Conservation (phyloP, 2,797 vertebrate species). For the Muscicapa striata region DNA sequence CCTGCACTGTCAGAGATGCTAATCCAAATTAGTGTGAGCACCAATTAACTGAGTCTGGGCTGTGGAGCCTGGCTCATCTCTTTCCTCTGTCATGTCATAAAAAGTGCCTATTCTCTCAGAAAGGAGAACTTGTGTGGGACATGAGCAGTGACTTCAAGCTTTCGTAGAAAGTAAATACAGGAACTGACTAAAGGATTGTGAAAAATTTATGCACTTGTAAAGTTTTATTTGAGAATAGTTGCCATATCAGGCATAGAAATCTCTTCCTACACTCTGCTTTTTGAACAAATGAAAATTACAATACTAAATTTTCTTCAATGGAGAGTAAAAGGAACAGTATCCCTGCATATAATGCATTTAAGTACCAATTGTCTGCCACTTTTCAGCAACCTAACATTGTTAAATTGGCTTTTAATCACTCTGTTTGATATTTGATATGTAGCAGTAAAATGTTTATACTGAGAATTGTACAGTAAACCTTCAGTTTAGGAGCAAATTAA, state of each 20-base stretch:
- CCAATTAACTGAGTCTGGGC: neutral
- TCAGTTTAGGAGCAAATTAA: slow-evolving; percentile 82
- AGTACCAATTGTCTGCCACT: neutral
- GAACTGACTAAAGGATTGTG: neutral
- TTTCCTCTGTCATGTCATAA: neutral
- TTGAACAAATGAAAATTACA: slow-evolving; percentile 4
- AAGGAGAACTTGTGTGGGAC: neutral
- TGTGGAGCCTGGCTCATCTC: neutral
- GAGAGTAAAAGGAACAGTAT: neutral
- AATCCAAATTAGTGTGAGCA: neutral
- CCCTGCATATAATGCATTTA: neutral
- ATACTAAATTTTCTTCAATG: neutral
- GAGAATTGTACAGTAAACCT: slow-evolving; percentile 82
- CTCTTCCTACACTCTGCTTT: neutral
- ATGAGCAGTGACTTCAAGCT: neutral
- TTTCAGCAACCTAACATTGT: slow-evolving; percentile 32
- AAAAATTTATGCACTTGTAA: neutral
- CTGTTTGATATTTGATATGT: slow-evolving; percentile 64
- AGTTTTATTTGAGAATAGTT: neutral
- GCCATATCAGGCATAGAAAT: neutral
- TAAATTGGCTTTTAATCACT: slow-evolving; percentile 67
- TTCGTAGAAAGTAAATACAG: neutral
- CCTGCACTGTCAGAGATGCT: neutral
- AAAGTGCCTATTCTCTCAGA: neutral
- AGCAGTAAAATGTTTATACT: slow-evolving; percentile 87